phyloP scores from a whole-genome alignment of 2,797 vertebrate genomes.

The Rhinogobio ventralis region DNA sequence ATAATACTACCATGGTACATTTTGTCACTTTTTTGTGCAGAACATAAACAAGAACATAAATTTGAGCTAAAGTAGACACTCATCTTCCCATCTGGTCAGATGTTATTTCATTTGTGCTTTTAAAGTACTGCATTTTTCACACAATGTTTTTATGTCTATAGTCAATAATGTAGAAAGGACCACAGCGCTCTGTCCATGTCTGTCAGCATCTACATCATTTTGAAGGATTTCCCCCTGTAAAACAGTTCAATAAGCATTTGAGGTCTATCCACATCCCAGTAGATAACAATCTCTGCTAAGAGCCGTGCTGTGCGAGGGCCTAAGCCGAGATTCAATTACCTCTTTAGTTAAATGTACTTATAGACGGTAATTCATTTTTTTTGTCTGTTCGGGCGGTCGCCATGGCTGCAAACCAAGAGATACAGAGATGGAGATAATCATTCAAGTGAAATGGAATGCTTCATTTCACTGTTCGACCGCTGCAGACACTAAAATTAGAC shows the following conservation, averaged over 20 bases:
- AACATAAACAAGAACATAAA: neutral
- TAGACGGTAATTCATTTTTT: neutral
- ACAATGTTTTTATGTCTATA: neutral
- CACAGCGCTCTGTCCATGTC: conserved; percentile 18
- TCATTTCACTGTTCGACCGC: neutral
- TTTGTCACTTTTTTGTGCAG: neutral
- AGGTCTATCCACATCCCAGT: conserved; percentile 17
- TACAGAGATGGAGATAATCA: conserved; percentile 9
- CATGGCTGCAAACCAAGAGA: conserved; percentile 22
- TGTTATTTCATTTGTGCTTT: conserved; percentile 1
- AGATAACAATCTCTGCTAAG: conserved; percentile 49
- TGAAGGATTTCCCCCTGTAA: conserved; percentile 17
- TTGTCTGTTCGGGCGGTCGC: neutral
- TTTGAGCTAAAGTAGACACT: neutral
- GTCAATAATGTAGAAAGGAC: conserved; percentile 1
- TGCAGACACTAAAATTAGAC: conserved; percentile 19
- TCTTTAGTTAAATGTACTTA: conserved; percentile 19
- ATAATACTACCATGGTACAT: neutral
- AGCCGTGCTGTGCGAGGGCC: neutral
- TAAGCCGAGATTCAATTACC: conserved; percentile 37
- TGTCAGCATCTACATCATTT: conserved; percentile 19
- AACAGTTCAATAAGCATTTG: conserved; percentile 28
- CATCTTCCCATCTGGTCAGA: neutral
- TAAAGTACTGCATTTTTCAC: neutral
- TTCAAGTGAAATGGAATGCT: conserved; percentile 13